These are phyloP conservation scores for Chiloscyllium punctatum DNA, from an alignment of 2,797 vertebrate genomes.

Conservation along the genomic window DNA sequence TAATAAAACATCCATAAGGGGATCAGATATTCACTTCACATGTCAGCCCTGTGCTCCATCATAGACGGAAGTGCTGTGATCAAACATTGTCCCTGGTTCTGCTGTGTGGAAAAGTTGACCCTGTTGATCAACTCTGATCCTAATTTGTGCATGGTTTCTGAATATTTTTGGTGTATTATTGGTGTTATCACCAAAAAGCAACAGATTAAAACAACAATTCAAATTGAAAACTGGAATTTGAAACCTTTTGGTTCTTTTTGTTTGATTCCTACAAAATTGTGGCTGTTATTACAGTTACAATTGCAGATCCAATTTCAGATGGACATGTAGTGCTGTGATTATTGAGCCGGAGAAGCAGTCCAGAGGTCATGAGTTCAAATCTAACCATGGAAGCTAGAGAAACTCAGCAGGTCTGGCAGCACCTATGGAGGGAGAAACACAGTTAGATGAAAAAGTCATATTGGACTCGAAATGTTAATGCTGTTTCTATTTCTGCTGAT, in stretches of 20 bases:
- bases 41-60: not conserved
- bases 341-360: not conserved
- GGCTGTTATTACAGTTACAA: not conserved
- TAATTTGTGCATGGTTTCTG: not conserved
- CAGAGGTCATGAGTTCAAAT: not conserved
- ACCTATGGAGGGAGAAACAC: no score
- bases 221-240: not conserved
- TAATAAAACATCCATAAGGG: not conserved
- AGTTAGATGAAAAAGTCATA: no score
- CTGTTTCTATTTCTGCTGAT: no score
- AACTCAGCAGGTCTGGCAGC: no score
- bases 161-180: not conserved
- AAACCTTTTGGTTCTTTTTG: not conserved
- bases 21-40: not conserved
- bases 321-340: not conserved
- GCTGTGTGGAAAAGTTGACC: not conserved
- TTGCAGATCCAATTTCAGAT: not conserved
- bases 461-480: no score
- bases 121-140: not conserved
- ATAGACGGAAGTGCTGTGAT: not conserved
- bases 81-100: not conserved
- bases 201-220: not conserved
- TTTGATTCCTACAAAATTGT: not conserved
- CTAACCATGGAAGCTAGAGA: not conserved
- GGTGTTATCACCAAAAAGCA: no score